These are phyloP conservation scores for Meleagris gallopavo DNA, from an alignment of 2,113 vertebrate species.

Conservation along the genomic window DNA sequence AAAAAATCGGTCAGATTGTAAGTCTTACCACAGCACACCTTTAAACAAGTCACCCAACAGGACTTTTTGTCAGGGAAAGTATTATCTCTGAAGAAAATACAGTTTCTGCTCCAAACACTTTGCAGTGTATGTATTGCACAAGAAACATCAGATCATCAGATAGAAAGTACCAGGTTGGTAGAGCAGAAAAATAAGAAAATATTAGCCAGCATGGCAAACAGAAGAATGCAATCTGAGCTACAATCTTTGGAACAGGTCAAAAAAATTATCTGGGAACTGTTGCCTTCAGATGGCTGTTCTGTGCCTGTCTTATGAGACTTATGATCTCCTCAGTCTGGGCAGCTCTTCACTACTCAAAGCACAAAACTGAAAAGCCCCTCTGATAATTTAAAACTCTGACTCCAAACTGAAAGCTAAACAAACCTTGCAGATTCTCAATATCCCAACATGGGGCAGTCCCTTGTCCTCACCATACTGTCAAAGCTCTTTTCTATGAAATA, in stretches of 20 bases:
- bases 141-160: neutral
- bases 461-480: neutral
- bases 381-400: accelerated
- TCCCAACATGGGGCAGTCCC: neutral
- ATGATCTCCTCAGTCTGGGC: neutral
- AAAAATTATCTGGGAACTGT: neutral
- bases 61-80: neutral
- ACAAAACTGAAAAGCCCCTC: neutral
- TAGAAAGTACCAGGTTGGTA: neutral
- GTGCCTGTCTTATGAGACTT: neutral
- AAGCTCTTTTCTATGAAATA: neutral
- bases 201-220: neutral
- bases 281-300: neutral
- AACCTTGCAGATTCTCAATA: neutral
- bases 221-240: neutral
- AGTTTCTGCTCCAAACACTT: neutral
- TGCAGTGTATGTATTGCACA: neutral
- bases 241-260: neutral
- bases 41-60: neutral
- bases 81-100: neutral
- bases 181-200: neutral
- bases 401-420: neutral
- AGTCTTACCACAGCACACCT: neutral
- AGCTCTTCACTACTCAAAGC: neutral
- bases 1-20: neutral